Evolutionary conservation across 2,888 invertebrate species (phyloP), one percentile per base, ranked within the genome.

Genomic region (Agonopterix subpropinquella): DNA sequence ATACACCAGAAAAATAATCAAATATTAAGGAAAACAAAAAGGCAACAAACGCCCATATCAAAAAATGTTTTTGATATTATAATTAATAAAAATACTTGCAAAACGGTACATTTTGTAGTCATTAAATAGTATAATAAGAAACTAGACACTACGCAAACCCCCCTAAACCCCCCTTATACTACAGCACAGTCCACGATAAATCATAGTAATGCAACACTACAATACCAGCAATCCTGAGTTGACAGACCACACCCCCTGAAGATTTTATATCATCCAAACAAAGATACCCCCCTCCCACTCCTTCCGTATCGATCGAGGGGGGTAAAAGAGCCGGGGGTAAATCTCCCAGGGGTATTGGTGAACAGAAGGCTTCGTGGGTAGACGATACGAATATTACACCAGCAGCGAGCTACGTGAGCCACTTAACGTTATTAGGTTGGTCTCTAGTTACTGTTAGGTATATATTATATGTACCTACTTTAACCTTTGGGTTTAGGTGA

Each of bases 191-290:
- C 36, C 41, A 35, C 45, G 61, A 70, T 70, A 71, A 73, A 73
- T 73, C 71, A 69, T 66, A 69, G 72, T 69, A 69, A 72, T 68
- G 67, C 65, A 55, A 51, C 55, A 54, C 56, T 53, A 61, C 61
- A 60, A 59, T 58, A 53, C 54, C 51, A 57, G 66, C 69, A 69
- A 67, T 70, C 67, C 59, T 54, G 57, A 64, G 66, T 67, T 66
- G 68, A 67, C 65, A 60, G 67, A 67, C 79, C 80, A 78, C 81
- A 74, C 83, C 83, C 78, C 66, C 75, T 67, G 62, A 79, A 80
- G 82, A 81, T 80, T 82, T 80, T 80, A 77, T 82, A 79, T 81
- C 75, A 80, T 75, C 74, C 81, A 83, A 85, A 84, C 83, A 83
- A 83, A 80, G 81, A 80, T 71, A 70, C 60, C 55, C 57, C 51